Evolutionary conservation across 2,888 invertebrate genomes (phyloP).

Genomic region (Trachelus stipa): DNA sequence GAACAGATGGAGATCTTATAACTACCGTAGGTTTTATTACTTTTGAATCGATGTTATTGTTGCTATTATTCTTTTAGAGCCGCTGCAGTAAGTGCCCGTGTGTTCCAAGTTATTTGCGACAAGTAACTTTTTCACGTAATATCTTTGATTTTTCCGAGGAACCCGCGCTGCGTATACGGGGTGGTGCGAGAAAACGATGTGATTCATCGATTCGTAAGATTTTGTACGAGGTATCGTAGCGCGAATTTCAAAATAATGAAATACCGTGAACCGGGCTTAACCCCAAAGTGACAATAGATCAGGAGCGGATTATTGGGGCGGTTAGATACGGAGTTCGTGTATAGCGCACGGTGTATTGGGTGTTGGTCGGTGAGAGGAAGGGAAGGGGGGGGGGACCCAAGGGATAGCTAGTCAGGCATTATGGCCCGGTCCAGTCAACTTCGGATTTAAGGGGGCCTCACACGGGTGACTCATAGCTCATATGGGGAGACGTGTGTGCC

Average conservation of each 20-base stretch:
- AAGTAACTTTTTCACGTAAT: no score
- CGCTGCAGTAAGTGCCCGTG: no score
- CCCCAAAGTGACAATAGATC: no score
- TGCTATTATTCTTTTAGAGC: background rate
- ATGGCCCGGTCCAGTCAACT: conserved; percentile 30
- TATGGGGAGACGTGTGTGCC: conserved; percentile 48
- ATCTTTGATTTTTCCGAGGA: no score
- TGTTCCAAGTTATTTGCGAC: background rate
- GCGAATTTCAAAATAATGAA: no score
- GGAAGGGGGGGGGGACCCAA: background rate
- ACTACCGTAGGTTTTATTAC: conserved; percentile 12
- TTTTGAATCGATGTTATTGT: conserved; percentile 32
- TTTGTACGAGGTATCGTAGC: no score
- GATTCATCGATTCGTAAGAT: no score
- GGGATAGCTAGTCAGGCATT: conserved; percentile 32
- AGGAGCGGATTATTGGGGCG: conserved; percentile 18
- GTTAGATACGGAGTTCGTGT: no score
- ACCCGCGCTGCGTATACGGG: no score
- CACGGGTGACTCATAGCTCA: conserved; percentile 55
- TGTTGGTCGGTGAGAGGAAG: conserved; percentile 17
- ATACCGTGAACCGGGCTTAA: no score
- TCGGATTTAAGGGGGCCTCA: conserved; percentile 41
- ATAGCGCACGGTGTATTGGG: background rate
- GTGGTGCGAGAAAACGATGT: no score
- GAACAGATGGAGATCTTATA: conserved; percentile 54